Conservation (phyloP, 2,113 vertebrate species). For the Euleptes europaea region DNA sequence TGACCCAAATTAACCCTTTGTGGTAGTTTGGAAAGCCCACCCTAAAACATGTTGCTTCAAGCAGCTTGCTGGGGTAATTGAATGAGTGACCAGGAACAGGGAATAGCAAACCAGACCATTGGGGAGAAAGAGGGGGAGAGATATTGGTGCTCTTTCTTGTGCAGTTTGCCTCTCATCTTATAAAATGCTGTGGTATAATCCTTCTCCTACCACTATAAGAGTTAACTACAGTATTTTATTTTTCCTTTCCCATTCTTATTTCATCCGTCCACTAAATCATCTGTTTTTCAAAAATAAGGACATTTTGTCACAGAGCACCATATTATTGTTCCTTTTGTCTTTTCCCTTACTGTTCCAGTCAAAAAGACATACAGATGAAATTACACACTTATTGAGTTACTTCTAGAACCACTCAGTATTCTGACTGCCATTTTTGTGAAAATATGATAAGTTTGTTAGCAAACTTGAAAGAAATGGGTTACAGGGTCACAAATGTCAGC, state of each 20-base stretch:
- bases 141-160: neutral
- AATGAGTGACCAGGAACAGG: constrained; percentile 4
- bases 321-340: neutral
- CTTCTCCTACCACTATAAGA: neutral
- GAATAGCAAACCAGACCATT: neutral
- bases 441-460: neutral
- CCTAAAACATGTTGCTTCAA: constrained; percentile 22
- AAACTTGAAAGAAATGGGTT: neutral
- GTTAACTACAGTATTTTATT: constrained; percentile 26
- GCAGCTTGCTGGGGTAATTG: constrained; percentile 9
- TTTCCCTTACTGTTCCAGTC: neutral
- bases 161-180: constrained; percentile 23
- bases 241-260: constrained; percentile 2
- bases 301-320: neutral
- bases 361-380: neutral
- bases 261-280: neutral
- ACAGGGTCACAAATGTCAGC: neutral
- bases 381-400: neutral
- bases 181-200: constrained; percentile 6
- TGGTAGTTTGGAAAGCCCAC: neutral
- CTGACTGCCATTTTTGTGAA: neutral
- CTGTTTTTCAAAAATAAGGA: neutral
- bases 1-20: constrained; percentile 30
- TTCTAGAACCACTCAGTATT: neutral
- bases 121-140: neutral